Percentiles rank a stretch among this genome's conserved stretches.
Conservation (phyloP, 2,113 vertebrate species). For the Pachycephala philippinensis region DNA sequence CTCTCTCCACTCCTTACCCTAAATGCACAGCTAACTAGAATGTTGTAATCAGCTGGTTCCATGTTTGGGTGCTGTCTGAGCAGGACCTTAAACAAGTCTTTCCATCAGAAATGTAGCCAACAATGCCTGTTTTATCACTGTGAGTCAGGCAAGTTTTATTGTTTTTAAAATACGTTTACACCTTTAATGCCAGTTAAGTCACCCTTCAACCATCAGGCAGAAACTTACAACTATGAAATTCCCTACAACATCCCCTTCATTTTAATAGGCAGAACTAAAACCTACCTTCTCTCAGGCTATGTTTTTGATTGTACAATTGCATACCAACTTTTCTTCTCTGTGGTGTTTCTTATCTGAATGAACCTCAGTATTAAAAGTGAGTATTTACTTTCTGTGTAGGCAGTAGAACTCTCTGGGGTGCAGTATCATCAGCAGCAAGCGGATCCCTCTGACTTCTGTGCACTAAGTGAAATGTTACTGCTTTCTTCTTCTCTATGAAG, state of each 20-base stretch:
- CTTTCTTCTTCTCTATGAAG: slow-evolving; percentile 95
- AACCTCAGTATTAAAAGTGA: background rate
- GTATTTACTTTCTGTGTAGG: slow-evolving; percentile 75
- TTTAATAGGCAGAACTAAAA: background rate
- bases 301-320: background rate
- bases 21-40: background rate
- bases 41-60: rapidly evolving
- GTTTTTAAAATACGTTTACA: background rate
- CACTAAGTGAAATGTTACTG: slow-evolving; percentile 93
- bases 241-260: background rate
- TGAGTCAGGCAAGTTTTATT: background rate
- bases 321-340: background rate
- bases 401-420: slow-evolving; percentile 91
- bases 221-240: background rate
- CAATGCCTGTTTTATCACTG: background rate
- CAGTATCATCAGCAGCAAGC: slow-evolving; percentile 89
- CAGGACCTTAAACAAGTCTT: background rate
- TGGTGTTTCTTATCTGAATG: background rate
- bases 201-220: background rate
- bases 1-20: background rate
- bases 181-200: background rate
- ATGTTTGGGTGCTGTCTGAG: background rate
- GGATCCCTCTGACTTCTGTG: slow-evolving; percentile 96
- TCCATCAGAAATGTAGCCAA: background rate
- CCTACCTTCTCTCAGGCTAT: background rate